Evolutionary conservation across 2,113 vertebrate species (phyloP).

Genomic region (Mastomys natalensis): DNA sequence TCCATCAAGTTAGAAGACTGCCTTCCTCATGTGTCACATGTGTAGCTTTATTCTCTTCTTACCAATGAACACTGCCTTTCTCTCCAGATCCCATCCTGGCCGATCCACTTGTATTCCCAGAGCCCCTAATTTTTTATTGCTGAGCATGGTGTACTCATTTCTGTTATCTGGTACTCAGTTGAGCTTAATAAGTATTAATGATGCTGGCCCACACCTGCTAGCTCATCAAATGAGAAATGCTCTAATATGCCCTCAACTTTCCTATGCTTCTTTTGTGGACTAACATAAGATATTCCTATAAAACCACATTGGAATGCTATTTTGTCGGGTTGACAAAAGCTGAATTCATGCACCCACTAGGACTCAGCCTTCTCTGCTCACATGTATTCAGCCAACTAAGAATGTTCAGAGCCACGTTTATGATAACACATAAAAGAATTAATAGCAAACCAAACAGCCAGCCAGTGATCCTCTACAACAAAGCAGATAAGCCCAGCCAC

Average conservation of each 20-base stretch:
- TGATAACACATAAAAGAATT: background rate
- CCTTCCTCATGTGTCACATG: fast-evolving
- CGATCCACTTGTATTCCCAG: background rate
- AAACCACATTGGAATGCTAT: background rate
- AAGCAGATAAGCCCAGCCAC: background rate
- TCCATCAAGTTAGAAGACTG: background rate
- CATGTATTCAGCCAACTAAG: background rate
- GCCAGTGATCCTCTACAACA: background rate
- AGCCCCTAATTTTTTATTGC: background rate
- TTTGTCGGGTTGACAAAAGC: background rate
- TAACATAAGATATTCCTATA: background rate
- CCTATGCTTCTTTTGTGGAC: background rate
- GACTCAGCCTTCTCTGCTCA: background rate
- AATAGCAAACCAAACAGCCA: background rate
- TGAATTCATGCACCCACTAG: background rate
- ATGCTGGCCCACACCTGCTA: background rate
- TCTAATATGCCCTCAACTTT: background rate
- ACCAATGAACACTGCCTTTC: background rate
- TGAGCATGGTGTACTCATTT: conserved; percentile 26
- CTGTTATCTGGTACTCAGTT: background rate
- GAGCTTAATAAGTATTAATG: background rate
- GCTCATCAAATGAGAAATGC: background rate
- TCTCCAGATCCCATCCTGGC: background rate
- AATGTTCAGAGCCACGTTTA: background rate
- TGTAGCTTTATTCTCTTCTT: background rate